Evolutionary conservation across 2,888 invertebrate genomes (phyloP), one percentile per base, ranked within the genome.

Genomic region (Drosophila falleni): DNA sequence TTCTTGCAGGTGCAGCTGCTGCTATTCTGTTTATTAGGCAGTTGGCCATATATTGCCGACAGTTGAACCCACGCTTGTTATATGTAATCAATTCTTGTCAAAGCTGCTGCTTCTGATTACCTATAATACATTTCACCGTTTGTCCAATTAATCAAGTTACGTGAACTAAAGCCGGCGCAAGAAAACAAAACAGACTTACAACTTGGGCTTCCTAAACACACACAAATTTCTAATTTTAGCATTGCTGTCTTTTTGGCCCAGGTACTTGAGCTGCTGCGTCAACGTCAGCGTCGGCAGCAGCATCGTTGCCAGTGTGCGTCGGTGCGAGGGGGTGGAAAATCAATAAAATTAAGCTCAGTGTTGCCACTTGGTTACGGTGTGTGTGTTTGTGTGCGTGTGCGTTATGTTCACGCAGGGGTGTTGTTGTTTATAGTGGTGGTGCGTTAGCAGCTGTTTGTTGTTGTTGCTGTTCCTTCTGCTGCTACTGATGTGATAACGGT

Each of bases 311-410:
- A 51, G 41, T 35, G 53, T 26, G 15, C 26, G 31, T 51, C 37
- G 39, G 15, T n/a, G n/a, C 9, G 54, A 26, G 79, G 62, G 68
- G 65, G 77, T 74, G 77, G 71, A 88, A 88, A 87, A 87, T 87
- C 87, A 78, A 87, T 87, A 89, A 71, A 72, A 74, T 74, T 77
- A 85, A 82, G 85, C 79, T 79, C 76, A 71, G 88, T 80, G 83
- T 59, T 77, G 81, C 83, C 81, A 82, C 73, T 76, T 79, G 54
- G 23, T 29, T 39, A 56, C 37, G 39, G 23, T n/a, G 15, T 54
- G 47, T 39, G 53, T 62, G 67, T 50, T 19, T n/a, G 15, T 54
- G 47, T 39, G 53, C 59, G 67, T 50, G 54, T 63, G 53, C 55
- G 58, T 62, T 71, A 59, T 56, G 55, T 62, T 23, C 47, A 58